Base-by-base conservation (phyloP, 2,888 invertebrate species). In the Trypoxylon attenuatum region DNA sequence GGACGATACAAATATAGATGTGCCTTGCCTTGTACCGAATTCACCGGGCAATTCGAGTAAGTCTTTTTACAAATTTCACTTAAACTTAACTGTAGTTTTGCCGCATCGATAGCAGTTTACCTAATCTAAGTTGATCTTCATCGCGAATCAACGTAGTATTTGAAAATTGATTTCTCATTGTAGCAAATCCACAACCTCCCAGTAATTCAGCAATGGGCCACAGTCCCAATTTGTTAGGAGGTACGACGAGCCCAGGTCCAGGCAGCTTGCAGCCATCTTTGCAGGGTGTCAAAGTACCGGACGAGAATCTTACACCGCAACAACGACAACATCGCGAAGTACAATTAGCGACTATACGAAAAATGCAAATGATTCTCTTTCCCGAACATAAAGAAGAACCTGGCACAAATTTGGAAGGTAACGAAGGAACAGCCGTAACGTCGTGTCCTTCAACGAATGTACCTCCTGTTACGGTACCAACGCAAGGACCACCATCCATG, bases 221-320 rank as follows among this genome's bases (percentile, higher is more conserved):
- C 51, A 87, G 86, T 84, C 87, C 87, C 57, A 84, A 83, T 79
- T 77, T 84, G 68, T 73, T 85, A 71, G 85, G 85, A 71, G 84
- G 84, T 42, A 80, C 89, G 50, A 89, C 89, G 71, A 90, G 90
- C 81, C 90, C 90, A 63, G 88, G 89, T 78, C 89, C 89, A 51
- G 89, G 89, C 63, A 82, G 89, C 63, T 88, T 90, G 76, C 91
- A 91, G 77, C 91, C 91, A 82, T 91, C 91, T 19, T 84, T 92
- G 71, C 91, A 91, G 87, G 92, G 90, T 76, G 95, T 96, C 45
- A 96, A 97, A 91, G 94, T 97, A 82, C 96, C 96, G 77, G 96
- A 96, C 88, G 98, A 98, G 88, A 97, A 97, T 88, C 89, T 98
- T 78, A 98, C 98, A 53, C 97, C 98, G 27, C 96, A 98, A 86